Evolutionary conservation across 2,797 vertebrate species (phyloP), one percentile per base, ranked within the genome.

Genomic region (Artibeus jamaicensis): DNA sequence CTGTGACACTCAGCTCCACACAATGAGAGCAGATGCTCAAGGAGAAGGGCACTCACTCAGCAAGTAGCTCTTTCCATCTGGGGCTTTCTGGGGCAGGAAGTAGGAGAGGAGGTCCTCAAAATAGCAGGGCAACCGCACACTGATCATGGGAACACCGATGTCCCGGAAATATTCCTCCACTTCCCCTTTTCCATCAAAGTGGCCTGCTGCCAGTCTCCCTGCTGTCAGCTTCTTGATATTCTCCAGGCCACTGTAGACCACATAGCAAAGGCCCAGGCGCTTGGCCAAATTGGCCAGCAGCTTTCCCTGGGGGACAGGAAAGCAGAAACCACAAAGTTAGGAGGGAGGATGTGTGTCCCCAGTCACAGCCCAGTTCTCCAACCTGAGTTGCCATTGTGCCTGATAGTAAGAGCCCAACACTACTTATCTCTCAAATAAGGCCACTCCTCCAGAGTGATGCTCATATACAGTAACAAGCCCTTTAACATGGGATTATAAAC

Each of bases 191-290:
- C 98, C 94, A 0, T 99, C 98, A 0, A 98, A 98, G 98, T 98
- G 98, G 14, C 93, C 96, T 3, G 97, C 98, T 21, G 97, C 65
- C 94, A 98, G 85, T 82, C 0, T 77, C 5, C 98, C 98, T 0
- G 90, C 97, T 0, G 97, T 98, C 97, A 98, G 77, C 96, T 97
- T 95, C 82, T 96, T 97, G 85, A 98, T 92, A 0, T 98, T 98
- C 97, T 98, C 98, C 96, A 98, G 95, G 53, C 98, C 97, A 0
- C 98, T 98, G 96, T 98, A 98, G 79, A 98, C 91, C 0, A 98
- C 89, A 0, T 98, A 98, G 71, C 0, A 59, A 85, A 98, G 97
- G 18, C 96, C 97, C 7, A 98, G 96, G 76, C 7, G 65, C 96
- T 98, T 98, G 0, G 96, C 96, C 84, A 98, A 26, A 15, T 98